Conservation (phyloP, 1,140 invertebrate species). For the Tribolium madens region DNA sequence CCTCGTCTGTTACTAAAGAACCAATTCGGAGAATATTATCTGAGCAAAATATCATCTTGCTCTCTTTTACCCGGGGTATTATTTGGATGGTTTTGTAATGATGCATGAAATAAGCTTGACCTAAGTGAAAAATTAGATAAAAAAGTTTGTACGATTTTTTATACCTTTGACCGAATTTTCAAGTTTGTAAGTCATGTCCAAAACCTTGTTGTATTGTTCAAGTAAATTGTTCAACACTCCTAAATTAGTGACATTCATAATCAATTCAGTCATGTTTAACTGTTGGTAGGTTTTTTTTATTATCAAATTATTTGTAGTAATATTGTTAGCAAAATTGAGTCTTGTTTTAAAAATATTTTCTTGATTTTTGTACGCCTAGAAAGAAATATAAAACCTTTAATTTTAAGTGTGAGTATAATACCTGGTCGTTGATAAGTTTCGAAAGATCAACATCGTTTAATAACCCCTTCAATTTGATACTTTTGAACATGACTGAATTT, state of each 20-base stretch:
- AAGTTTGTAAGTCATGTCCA: slow-evolving; percentile 51
- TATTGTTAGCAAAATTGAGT: slow-evolving; percentile 54
- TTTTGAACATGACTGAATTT: slow-evolving; percentile 52
- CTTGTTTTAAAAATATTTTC: slow-evolving; percentile 53
- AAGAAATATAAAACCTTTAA: too few relatives aligned
- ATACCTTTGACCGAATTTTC: slow-evolving; percentile 56
- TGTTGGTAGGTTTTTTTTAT: slow-evolving; percentile 54
- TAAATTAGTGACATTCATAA: slow-evolving; percentile 55
- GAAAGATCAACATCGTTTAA: slow-evolving; percentile 58
- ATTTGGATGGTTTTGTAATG: slow-evolving; percentile 54
- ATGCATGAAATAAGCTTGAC: slow-evolving; percentile 58
- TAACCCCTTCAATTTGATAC: slow-evolving; percentile 55
- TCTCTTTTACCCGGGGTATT: slow-evolving; percentile 24
- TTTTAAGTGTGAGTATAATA: too few relatives aligned
- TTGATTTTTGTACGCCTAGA: slow-evolving; percentile 55
- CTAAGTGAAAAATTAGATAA: slow-evolving; percentile 50
- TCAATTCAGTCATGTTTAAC: slow-evolving; percentile 56
- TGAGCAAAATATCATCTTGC: slow-evolving; percentile 32
- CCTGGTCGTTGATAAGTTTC: slow-evolving; percentile 56
- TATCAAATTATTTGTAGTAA: slow-evolving; percentile 57
- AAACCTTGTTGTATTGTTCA: slow-evolving; percentile 54
- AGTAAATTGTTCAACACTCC: slow-evolving; percentile 53
- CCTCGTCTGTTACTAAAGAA: slow-evolving; percentile 18
- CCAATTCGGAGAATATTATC: slow-evolving; percentile 36
- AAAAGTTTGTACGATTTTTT: slow-evolving; percentile 34